Evolutionary conservation across 23 tunicate species (phyloP).

Genomic region (Clavelina lepadiformis): DNA sequence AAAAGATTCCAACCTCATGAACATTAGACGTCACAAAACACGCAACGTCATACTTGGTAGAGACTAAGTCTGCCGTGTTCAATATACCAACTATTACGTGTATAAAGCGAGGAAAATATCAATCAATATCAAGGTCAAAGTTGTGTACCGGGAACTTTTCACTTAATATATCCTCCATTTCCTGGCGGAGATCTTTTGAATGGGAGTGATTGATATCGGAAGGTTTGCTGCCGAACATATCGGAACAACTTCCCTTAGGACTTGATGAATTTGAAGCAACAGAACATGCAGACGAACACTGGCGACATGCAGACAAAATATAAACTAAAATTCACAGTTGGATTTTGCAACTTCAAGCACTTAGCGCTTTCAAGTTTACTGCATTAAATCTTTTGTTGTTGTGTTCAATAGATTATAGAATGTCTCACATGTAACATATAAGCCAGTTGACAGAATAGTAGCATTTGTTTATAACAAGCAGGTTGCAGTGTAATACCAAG

Average conservation of each 20-base stretch:
- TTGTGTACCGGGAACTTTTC: constrained; percentile 74
- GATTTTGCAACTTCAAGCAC: too few species aligned
- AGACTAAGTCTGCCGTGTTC: background rate
- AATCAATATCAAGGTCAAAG: background rate
- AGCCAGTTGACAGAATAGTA: too few species aligned
- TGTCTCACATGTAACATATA: too few species aligned
- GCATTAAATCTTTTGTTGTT: too few species aligned
- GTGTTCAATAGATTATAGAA: too few species aligned
- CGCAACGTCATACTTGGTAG: background rate
- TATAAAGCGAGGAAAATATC: background rate
- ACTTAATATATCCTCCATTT: constrained; percentile 74
- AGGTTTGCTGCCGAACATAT: constrained; percentile 23
- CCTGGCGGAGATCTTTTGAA: constrained; percentile 59
- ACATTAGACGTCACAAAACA: too few species aligned
- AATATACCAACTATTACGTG: background rate
- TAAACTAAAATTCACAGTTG: too few species aligned
- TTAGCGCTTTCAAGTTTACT: too few species aligned
- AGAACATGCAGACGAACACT: constrained; percentile 67
- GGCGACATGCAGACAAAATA: constrained; percentile 28
- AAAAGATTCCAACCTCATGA: too few species aligned
- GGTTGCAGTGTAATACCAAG: too few species aligned
- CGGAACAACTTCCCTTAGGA: constrained; percentile 15
- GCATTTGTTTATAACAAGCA: too few species aligned
- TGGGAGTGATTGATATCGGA: constrained; percentile 41
- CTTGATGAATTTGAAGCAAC: constrained; percentile 23